A percentile compares a stretch with the other conserved stretches of the same genome.
These are phyloP conservation scores for Ypsolopha scabrella DNA, from an alignment of 2,888 invertebrate genomes.

Conservation along the genomic window DNA sequence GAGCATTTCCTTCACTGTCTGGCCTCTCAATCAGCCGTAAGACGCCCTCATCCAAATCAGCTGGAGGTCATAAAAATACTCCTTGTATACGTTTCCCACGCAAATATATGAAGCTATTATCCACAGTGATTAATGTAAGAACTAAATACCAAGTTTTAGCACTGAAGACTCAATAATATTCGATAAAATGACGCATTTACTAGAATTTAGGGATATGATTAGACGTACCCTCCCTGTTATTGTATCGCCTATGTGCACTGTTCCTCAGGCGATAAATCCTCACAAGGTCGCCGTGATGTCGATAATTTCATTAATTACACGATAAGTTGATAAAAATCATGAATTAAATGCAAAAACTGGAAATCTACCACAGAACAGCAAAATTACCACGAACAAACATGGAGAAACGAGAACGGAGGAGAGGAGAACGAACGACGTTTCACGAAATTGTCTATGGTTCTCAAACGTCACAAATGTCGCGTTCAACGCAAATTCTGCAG, in stretches of 20 bases:
- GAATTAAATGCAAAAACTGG: conserved; percentile 50
- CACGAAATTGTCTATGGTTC: conserved; percentile 37
- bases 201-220: conserved; percentile 56
- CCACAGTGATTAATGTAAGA: too few relatives aligned
- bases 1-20: conserved; percentile 37
- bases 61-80: conserved; percentile 45
- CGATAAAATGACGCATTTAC: conserved; percentile 70
- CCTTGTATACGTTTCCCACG: conserved; percentile 16
- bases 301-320: conserved; percentile 67
- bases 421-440: conserved; percentile 35
- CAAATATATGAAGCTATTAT: conserved; percentile 16
- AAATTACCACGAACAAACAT: conserved; percentile 70
- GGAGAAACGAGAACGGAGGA: conserved; percentile 60
- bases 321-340: conserved; percentile 49
- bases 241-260: conserved; percentile 57
- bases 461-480: conserved; percentile 12
- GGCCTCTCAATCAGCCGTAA: conserved; percentile 32
- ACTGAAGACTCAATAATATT: conserved; percentile 43
- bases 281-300: conserved; percentile 58
- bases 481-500: too few relatives aligned
- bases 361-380: conserved; percentile 64
- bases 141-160: conserved; percentile 25
- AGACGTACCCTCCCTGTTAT: conserved; percentile 70
- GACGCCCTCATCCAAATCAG: conserved; percentile 61
- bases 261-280: conserved; percentile 60